These are phyloP conservation scores for Acrobasis consociella DNA, from an alignment of 2,888 invertebrate genomes.

Conservation along the genomic window DNA sequence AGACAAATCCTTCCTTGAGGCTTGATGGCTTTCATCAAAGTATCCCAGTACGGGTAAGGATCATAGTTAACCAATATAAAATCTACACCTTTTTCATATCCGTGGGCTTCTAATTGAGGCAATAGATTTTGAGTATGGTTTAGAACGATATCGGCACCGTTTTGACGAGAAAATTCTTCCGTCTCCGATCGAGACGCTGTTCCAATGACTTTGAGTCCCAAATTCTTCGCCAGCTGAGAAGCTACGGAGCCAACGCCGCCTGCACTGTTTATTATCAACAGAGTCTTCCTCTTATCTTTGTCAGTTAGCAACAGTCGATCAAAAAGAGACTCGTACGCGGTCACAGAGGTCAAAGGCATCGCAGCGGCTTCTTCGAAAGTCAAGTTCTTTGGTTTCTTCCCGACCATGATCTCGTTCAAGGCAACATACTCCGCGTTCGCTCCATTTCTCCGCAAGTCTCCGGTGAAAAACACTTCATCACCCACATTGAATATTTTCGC, in stretches of 20 bases:
- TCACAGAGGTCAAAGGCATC: constrained; percentile 65
- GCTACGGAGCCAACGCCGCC: constrained; percentile 73
- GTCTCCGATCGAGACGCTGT: constrained; percentile 68
- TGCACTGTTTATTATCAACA: constrained; percentile 69
- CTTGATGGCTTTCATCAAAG: constrained; percentile 61
- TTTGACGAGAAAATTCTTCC: constrained; percentile 48
- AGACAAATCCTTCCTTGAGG: constrained; percentile 71
- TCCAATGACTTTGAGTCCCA: constrained; percentile 68
- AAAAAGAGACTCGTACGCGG: constrained; percentile 64
- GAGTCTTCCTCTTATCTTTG: constrained; percentile 63
- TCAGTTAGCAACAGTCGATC: constrained; percentile 63
- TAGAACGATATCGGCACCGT: constrained; percentile 63
- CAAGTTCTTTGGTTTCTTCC: constrained; percentile 61
- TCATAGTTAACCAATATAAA: constrained; percentile 69
- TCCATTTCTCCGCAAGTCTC: constrained; percentile 59
- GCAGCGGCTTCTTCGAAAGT: constrained; percentile 72
- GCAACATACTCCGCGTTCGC: constrained; percentile 68
- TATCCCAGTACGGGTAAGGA: constrained; percentile 71
- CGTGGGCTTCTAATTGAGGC: constrained; percentile 57
- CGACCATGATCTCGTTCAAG: constrained; percentile 59
- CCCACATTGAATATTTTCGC: constrained; percentile 57
- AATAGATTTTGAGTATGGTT: constrained; percentile 61
- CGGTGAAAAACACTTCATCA: constrained; percentile 70
- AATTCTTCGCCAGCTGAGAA: constrained; percentile 61
- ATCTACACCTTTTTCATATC: constrained; percentile 62